A percentile compares a stretch with the other conserved stretches of the same genome.
Conservation (phyloP, 2,113 vertebrate genomes). For the Sturnus vulgaris region DNA sequence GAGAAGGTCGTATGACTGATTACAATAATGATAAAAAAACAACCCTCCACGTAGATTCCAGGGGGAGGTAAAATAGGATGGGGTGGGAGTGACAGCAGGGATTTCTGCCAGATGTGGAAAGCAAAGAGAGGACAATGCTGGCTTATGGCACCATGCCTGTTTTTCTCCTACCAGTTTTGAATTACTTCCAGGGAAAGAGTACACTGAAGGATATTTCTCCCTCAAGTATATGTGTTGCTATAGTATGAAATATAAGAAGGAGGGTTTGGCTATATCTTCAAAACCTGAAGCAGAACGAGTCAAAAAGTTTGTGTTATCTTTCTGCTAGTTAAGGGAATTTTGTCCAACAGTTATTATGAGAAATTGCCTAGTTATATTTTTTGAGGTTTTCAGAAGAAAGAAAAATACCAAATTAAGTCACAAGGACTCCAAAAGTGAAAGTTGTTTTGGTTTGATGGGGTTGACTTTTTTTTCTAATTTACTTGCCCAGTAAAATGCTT, state of each 20-base stretch:
- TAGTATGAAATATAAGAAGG: neutral
- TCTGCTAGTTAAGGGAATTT: neutral
- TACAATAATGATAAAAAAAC: neutral
- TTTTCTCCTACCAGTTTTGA: slow-evolving; percentile 45
- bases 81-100: neutral
- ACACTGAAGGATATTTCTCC: neutral
- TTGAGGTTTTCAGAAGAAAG: neutral
- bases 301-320: neutral
- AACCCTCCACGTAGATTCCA: neutral
- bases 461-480: neutral
- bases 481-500: neutral
- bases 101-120: slow-evolving; percentile 23
- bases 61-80: neutral
- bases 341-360: neutral
- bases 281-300: neutral
- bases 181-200: neutral
- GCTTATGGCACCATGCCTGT: slow-evolving; percentile 4
- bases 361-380: neutral
- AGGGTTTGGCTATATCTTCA: neutral
- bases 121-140: slow-evolving; percentile 4
- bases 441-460: neutral
- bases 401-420: neutral
- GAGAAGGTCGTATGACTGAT: neutral
- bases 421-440: neutral
- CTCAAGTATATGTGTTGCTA: neutral